Percentiles rank a stretch among this genome's conserved stretches.
phyloP scores from a whole-genome alignment of 2,888 invertebrate species.

The Sylvicola fuscatus region DNA sequence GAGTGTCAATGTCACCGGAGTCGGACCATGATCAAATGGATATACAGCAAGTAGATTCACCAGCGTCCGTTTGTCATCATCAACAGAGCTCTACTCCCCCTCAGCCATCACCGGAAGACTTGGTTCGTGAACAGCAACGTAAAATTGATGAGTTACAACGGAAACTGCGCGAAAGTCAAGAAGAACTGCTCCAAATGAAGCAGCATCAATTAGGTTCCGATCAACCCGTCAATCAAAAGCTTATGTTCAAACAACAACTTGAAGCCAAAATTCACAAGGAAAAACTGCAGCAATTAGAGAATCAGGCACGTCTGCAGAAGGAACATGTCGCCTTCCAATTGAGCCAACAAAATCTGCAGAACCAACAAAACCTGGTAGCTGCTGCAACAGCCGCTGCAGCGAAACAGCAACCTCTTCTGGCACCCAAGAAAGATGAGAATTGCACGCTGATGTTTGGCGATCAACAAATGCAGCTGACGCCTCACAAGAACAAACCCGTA shows the following conservation, averaged over 20 bases:
- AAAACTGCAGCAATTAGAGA: slow-evolving; percentile 10
- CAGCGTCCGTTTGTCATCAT: slow-evolving; percentile 6
- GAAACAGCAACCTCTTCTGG: no score
- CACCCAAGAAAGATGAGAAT: neutral
- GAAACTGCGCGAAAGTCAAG: slow-evolving; percentile 55
- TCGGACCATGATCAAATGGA: slow-evolving; percentile 23
- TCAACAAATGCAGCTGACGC: slow-evolving; percentile 1
- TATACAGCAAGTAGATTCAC: slow-evolving; percentile 21
- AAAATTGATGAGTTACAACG: slow-evolving; percentile 76
- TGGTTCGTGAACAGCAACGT: slow-evolving; percentile 63
- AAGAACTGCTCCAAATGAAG: slow-evolving; percentile 48
- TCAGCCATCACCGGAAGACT: slow-evolving; percentile 35
- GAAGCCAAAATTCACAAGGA: slow-evolving; percentile 46
- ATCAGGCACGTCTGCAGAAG: slow-evolving; percentile 11
- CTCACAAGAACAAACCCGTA: slow-evolving; percentile 21
- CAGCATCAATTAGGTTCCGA: slow-evolving; percentile 28
- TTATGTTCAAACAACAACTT: slow-evolving; percentile 39
- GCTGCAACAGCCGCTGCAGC: slow-evolving; percentile 1
- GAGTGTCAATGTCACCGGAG: slow-evolving; percentile 12
- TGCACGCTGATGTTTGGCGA: slow-evolving; percentile 2
- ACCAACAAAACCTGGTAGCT: slow-evolving; percentile 5
- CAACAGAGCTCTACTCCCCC: slow-evolving; percentile 5
- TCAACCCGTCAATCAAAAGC: slow-evolving; percentile 25
- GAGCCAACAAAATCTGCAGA: slow-evolving; percentile 7
- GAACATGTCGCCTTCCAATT: slow-evolving; percentile 24